Percentiles rank a stretch among this genome's conserved stretches.
phyloP scores from a whole-genome alignment of 1,140 invertebrate species.

The Diplogasteroides magnus region DNA sequence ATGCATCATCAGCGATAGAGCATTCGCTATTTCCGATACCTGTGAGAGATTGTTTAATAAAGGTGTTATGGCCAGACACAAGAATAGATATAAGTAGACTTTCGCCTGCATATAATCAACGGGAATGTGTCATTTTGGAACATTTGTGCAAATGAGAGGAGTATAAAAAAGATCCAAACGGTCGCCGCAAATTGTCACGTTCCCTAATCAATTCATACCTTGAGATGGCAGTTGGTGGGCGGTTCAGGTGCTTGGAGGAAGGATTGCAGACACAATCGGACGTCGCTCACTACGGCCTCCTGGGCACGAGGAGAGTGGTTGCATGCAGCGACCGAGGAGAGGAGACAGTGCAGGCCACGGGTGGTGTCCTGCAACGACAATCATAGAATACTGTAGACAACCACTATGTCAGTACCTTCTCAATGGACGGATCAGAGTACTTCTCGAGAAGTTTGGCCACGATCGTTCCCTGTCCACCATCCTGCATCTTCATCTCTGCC shows the following conservation, averaged over 20 bases:
- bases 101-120: too few species aligned
- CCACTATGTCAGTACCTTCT: slow-evolving; percentile 67
- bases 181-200: too few species aligned
- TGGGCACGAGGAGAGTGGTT: background rate
- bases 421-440: slow-evolving; percentile 65
- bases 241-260: background rate
- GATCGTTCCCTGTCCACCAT: slow-evolving; percentile 63
- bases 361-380: background rate
- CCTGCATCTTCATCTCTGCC: background rate
- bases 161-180: too few species aligned
- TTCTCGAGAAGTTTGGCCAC: slow-evolving; percentile 73
- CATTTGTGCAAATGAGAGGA: too few species aligned
- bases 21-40: too few species aligned
- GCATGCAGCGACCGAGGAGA: background rate
- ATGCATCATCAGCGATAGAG: too few species aligned
- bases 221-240: background rate
- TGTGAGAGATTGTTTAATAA: too few species aligned
- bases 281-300: background rate
- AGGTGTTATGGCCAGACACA: too few species aligned
- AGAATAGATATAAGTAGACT: too few species aligned
- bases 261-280: background rate
- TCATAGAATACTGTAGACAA: too few species aligned
- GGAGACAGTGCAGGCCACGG: background rate
- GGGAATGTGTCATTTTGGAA: too few species aligned
- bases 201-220: slow-evolving; percentile 60